These are phyloP conservation scores for Heteropelma amictum DNA, from an alignment of 2,888 invertebrate species.

Conservation along the genomic window DNA sequence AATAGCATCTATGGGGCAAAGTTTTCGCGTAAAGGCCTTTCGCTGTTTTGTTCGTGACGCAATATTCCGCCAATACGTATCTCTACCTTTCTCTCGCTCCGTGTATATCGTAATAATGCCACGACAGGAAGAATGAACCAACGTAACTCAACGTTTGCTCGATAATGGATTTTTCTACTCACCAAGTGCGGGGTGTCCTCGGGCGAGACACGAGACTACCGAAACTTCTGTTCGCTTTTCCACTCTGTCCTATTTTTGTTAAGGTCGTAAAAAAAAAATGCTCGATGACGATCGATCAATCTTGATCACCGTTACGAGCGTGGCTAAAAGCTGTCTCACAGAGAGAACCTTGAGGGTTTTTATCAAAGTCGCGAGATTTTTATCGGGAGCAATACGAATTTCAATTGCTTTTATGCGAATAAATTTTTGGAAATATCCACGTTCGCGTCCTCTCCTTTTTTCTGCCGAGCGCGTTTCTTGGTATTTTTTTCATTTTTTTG, in stretches of 20 bases:
- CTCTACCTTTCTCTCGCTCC: not conserved
- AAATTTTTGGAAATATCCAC: not conserved
- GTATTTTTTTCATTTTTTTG: too few relatives aligned
- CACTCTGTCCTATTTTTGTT: not conserved
- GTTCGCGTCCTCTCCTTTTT: too few relatives aligned
- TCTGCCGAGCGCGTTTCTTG: not conserved
- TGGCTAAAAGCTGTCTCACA: not conserved
- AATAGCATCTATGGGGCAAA: slow-evolving; percentile 26
- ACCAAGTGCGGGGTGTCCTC: not conserved
- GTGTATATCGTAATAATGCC: not conserved
- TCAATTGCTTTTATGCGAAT: not conserved
- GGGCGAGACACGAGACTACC: not conserved
- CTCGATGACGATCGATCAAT: not conserved
- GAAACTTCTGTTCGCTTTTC: not conserved
- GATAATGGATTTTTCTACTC: slow-evolving; percentile 47
- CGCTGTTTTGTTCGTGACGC: slow-evolving; percentile 5
- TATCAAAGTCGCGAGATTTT: not conserved
- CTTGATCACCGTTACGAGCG: too few relatives aligned
- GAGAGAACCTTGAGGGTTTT: not conserved
- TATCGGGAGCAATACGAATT: not conserved
- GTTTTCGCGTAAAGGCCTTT: slow-evolving; percentile 8
- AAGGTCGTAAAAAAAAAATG: not conserved
- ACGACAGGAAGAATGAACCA: too few relatives aligned
- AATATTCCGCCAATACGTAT: too few relatives aligned
- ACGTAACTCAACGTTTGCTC: not conserved